phyloP scores from a whole-genome alignment of 2,797 vertebrate genomes.

The Graptemys geographica region DNA sequence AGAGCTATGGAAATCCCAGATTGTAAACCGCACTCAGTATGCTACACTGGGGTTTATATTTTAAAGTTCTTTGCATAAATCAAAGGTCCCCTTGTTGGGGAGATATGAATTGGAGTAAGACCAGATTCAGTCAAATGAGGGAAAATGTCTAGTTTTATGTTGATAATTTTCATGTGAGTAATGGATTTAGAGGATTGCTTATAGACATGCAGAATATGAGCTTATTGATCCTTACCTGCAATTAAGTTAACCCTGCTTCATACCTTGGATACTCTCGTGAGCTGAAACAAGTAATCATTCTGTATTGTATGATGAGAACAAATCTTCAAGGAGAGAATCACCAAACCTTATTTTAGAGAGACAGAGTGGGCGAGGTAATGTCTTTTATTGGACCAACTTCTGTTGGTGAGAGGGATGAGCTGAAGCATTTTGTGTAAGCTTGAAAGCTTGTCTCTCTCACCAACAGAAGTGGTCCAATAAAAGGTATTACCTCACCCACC shows the following conservation, averaged over 20 bases:
- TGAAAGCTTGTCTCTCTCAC: not conserved
- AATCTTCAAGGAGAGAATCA: not conserved
- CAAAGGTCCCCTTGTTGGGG: not conserved
- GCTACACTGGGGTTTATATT: not conserved
- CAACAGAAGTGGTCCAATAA: not conserved
- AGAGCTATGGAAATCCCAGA: constrained; percentile 37
- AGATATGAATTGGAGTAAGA: not conserved
- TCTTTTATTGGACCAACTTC: no score
- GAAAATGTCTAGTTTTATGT: not conserved
- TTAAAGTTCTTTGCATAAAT: constrained; percentile 26
- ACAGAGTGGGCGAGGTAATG: no score
- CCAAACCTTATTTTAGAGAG: no score
- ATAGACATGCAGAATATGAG: not conserved
- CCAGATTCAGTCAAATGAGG: not conserved
- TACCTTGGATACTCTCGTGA: not conserved
- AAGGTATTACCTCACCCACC: not conserved
- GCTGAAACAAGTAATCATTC: not conserved
- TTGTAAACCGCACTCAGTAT: not conserved
- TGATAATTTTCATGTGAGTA: not conserved
- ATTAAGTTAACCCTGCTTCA: not conserved
- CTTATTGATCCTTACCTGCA: not conserved
- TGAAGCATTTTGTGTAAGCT: not conserved
- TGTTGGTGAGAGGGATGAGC: no score
- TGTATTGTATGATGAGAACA: not conserved
- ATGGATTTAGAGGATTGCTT: not conserved